These are phyloP conservation scores for Tenualosa thibaudeaui DNA, from an alignment of 2,797 vertebrate species.

Conservation along the genomic window DNA sequence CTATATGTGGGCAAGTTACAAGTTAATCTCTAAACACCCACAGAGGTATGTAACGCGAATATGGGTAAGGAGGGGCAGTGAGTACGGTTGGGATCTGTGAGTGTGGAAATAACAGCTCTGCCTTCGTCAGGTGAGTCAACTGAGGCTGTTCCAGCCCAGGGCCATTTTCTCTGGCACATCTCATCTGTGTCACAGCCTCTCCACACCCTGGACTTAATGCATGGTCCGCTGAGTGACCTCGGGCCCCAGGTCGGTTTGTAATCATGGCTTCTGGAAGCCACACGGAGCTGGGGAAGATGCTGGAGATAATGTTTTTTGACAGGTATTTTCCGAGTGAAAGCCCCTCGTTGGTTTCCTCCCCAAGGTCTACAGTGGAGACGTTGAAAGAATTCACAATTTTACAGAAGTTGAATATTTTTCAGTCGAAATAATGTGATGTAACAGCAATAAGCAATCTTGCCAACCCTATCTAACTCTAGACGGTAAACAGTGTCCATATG, in stretches of 20 bases:
- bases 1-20: neutral
- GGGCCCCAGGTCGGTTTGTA: neutral
- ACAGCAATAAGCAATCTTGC: neutral
- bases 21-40: neutral
- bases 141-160: neutral
- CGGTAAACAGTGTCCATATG: neutral
- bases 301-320: conserved; percentile 8
- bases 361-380: neutral
- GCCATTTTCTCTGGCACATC: conserved; percentile 21
- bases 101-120: neutral
- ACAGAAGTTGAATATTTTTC: neutral
- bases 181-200: conserved; percentile 34
- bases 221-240: conserved; percentile 7
- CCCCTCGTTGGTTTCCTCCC: neutral
- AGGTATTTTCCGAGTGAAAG: conserved; percentile 12
- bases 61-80: neutral
- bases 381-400: neutral
- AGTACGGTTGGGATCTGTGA: neutral
- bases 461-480: neutral
- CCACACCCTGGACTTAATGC: neutral
- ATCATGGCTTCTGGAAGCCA: conserved; percentile 37
- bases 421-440: neutral
- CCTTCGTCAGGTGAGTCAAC: conserved; percentile 7
- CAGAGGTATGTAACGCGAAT: neutral
- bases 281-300: neutral